Conservation (phyloP, 2,888 invertebrate species). For the Nymphalis c-album region DNA sequence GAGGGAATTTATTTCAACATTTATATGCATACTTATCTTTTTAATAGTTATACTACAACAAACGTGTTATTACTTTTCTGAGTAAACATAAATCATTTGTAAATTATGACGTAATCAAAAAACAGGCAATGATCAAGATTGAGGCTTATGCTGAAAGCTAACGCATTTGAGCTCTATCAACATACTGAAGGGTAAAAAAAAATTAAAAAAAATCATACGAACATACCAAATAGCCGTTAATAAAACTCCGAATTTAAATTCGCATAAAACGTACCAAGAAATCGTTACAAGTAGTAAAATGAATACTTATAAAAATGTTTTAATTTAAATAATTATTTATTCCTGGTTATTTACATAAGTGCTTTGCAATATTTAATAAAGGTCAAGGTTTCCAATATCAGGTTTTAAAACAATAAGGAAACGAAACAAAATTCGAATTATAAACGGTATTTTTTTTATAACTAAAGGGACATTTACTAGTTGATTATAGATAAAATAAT, state of each 20-base stretch:
- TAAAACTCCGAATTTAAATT: not conserved
- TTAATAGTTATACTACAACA: not conserved
- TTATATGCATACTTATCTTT: not conserved
- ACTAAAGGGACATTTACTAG: no score
- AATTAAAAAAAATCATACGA: no score
- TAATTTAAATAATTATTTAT: not conserved
- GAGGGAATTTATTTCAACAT: not conserved
- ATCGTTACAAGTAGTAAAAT: no score
- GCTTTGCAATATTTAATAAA: conserved; percentile 1
- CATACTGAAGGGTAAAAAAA: no score
- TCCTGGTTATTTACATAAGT: not conserved
- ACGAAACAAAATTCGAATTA: not conserved
- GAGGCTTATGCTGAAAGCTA: not conserved
- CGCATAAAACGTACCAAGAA: no score
- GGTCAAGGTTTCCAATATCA: not conserved
- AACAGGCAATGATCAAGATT: no score
- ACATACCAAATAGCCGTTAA: not conserved
- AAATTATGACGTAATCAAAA: no score
- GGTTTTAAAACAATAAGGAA: not conserved
- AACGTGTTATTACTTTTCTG: no score
- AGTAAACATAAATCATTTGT: no score
- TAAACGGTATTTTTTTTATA: no score
- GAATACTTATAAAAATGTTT: not conserved
- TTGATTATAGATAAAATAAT: no score
- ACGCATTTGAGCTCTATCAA: not conserved